phyloP scores from a whole-genome alignment of 2,797 vertebrate species.

The Borostomias antarcticus region DNA sequence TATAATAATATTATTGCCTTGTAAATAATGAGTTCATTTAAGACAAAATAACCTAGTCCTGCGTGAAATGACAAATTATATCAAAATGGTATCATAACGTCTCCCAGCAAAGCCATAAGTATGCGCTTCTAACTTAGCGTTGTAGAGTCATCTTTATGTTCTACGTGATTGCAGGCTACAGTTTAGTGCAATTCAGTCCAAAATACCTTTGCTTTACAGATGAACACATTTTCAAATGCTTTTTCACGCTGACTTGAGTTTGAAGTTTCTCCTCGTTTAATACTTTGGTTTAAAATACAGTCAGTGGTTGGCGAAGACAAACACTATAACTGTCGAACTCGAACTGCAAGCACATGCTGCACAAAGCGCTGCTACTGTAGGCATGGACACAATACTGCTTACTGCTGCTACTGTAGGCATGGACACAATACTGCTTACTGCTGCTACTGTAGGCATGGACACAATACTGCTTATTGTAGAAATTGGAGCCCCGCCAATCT shows the following conservation, averaged over 20 bases:
- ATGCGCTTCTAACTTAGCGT: conserved; percentile 84
- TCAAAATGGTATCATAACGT: conserved; percentile 84
- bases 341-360: conserved; percentile 93
- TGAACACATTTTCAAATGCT: conserved; percentile 79
- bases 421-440: conserved; percentile 80
- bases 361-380: conserved; percentile 82
- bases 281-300: conserved; percentile 89
- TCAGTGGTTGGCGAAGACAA: conserved; percentile 82
- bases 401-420: conserved; percentile 79
- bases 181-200: conserved; percentile 95
- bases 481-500: conserved; percentile 81
- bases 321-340: conserved; percentile 86
- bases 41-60: conserved; percentile 86
- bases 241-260: conserved; percentile 47
- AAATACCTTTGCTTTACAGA: conserved; percentile 79
- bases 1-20: conserved; percentile 91
- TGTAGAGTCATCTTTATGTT: conserved; percentile 81
- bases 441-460: conserved; percentile 76
- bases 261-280: conserved; percentile 74
- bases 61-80: conserved; percentile 83
- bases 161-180: conserved; percentile 87
- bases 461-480: conserved; percentile 80
- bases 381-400: conserved; percentile 81
- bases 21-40: conserved; percentile 90
- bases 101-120: conserved; percentile 85